Conservation (phyloP, 1,140 invertebrate genomes). For the Drosophila repleta region DNA sequence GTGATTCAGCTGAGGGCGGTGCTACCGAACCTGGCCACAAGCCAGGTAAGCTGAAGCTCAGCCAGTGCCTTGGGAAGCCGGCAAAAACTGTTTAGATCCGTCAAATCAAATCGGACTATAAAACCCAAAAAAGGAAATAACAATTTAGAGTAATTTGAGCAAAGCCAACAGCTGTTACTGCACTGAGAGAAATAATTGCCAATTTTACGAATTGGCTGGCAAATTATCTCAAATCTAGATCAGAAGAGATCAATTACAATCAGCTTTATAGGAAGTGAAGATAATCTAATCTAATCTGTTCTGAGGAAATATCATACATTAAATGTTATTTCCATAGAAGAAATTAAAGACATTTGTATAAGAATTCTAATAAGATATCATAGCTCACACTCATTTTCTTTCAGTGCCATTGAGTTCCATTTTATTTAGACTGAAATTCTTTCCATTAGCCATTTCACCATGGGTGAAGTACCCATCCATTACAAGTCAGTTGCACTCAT, state of each 20-base stretch:
- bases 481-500: not conserved
- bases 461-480: no score
- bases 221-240: not conserved
- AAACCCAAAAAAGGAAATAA: slow-evolving; percentile 22
- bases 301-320: no score
- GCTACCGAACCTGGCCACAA: not conserved
- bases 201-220: slow-evolving; percentile 4
- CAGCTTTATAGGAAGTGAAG: no score
- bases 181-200: slow-evolving; percentile 10
- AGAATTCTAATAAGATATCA: no score
- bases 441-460: no score
- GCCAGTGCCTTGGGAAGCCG: slow-evolving; percentile 10
- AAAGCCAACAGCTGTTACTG: not conserved
- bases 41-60: slow-evolving; percentile 1
- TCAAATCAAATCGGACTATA: not conserved
- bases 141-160: slow-evolving; percentile 15
- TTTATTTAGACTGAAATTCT: not conserved
- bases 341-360: no score
- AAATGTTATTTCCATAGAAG: no score
- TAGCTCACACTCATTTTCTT: no score
- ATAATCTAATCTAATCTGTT: no score
- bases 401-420: no score
- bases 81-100: slow-evolving; percentile 1
- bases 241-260: no score
- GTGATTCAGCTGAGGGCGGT: slow-evolving; percentile 44